Evolutionary conservation across 2,797 vertebrate species (phyloP), one percentile per base, ranked within the genome.

Genomic region (Mus caroli): DNA sequence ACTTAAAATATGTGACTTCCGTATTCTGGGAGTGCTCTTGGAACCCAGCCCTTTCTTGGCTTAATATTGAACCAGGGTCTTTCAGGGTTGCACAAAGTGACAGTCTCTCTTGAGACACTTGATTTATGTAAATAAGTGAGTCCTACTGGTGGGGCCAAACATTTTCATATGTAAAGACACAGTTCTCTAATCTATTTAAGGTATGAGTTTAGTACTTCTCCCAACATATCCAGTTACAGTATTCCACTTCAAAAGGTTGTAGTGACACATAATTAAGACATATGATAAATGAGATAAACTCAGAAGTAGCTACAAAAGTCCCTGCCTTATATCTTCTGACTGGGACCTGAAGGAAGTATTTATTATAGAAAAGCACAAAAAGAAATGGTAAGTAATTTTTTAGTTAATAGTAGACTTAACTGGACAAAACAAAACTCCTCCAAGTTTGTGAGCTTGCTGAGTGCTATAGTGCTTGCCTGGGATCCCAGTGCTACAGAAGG

Each of bases 1-100:
- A 91, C 58, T 95, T 62, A 82, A 1, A 73, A 71, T 77, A 22
- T 75, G 0, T 7, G 4, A 9, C 94, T 96, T 93, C 85, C 78
- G 64, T 92, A 75, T 60, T 19, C 7, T 64, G 1, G 69, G 9
- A 22, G 54, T 52, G 78, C 71, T 85, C 0, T 79, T 2, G 19
- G 46, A 54, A 52, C 69, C 15, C 1, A 19, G 67, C 83, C 94
- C 84, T 90, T 71, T 19, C 24, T 92, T 3, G 31, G 69, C 92
- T 97, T 95, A 96, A 92, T 91, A 89, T 64, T 94, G 88, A 96
- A 71, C 91, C 54, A 58, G 22, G 5, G 17, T 92, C 64, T 79
- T n/a, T 80, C 46, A 62, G 1, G 15, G 67, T 78, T 34, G 34
- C 58, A 26, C 31, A 37, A 7, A 76, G 31, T 40, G 50, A 34